Conservation (phyloP, 64 coral and sea anemone genomes). For the Acropora yongei region DNA sequence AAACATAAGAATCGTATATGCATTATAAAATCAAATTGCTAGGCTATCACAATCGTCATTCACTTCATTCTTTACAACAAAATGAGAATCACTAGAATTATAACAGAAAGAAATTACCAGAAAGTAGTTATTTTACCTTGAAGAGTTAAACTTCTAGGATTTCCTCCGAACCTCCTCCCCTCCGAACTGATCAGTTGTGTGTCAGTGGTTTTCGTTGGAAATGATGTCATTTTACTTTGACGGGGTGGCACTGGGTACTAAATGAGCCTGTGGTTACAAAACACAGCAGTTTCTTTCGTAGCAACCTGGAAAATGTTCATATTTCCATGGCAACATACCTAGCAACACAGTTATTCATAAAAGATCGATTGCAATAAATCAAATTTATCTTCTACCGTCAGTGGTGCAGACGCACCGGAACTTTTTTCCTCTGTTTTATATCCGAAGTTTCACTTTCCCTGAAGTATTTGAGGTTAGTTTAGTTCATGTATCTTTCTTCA, state of each 20-base stretch:
- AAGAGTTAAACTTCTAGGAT: background rate
- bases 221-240: background rate
- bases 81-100: no score
- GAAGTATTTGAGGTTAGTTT: conserved; percentile 8
- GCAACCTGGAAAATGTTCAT: conserved; percentile 7
- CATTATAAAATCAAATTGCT: no score
- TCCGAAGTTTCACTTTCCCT: background rate
- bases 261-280: conserved; percentile 1
- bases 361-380: no score
- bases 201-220: conserved; percentile 5
- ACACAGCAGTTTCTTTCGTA: background rate
- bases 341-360: background rate
- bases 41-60: no score
- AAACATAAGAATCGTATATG: no score
- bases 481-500: no score
- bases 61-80: no score
- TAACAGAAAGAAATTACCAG: background rate
- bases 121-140: conserved; percentile 22
- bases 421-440: background rate
- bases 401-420: background rate
- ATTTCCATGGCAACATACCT: conserved; percentile 27
- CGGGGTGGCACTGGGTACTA: background rate
- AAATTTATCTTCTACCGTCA: background rate
- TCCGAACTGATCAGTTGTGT: background rate
- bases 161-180: no score